Conservation (phyloP, 2,888 invertebrate species). For the Arenicola marina region DNA sequence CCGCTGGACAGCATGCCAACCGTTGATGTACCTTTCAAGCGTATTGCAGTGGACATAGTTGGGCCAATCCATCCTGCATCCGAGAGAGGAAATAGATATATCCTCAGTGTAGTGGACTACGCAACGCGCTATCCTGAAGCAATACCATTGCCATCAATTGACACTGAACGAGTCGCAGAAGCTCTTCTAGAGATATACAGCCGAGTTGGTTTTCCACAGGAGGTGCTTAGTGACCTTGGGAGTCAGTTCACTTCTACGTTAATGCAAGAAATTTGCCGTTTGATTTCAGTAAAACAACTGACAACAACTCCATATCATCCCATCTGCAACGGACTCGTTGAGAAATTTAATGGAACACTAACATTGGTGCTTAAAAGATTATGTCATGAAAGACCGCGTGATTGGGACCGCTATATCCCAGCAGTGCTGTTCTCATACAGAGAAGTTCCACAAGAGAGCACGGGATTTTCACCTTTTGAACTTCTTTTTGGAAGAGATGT, state of each 20-base stretch:
- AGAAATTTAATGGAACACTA: conserved; percentile 31
- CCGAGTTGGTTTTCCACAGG: conserved; percentile 28
- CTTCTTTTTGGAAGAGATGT: conserved; percentile 32
- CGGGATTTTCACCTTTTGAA: conserved; percentile 31
- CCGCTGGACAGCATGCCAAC: conserved; percentile 10
- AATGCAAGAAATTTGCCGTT: conserved; percentile 24
- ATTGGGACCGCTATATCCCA: conserved; percentile 35
- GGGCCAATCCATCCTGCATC: conserved; percentile 25
- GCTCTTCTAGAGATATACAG: conserved; percentile 28
- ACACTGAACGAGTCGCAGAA: conserved; percentile 29
- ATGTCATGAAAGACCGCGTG: conserved; percentile 15
- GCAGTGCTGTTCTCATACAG: conserved; percentile 32
- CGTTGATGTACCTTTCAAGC: conserved; percentile 9
- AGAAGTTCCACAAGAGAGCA: conserved; percentile 29
- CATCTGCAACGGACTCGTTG: conserved; percentile 26
- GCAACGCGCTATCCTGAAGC: conserved; percentile 22
- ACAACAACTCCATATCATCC: conserved; percentile 29
- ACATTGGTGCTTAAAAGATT: conserved; percentile 27
- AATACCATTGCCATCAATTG: conserved; percentile 4
- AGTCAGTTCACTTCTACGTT: conserved; percentile 29
- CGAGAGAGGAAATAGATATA: conserved; percentile 30
- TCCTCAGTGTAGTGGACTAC: conserved; percentile 29
- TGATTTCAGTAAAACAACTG: conserved; percentile 22
- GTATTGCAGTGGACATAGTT: conserved; percentile 13
- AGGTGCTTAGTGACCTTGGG: conserved; percentile 32